Conservation (phyloP, 2,888 invertebrate genomes). For the Phlogophora meticulosa region DNA sequence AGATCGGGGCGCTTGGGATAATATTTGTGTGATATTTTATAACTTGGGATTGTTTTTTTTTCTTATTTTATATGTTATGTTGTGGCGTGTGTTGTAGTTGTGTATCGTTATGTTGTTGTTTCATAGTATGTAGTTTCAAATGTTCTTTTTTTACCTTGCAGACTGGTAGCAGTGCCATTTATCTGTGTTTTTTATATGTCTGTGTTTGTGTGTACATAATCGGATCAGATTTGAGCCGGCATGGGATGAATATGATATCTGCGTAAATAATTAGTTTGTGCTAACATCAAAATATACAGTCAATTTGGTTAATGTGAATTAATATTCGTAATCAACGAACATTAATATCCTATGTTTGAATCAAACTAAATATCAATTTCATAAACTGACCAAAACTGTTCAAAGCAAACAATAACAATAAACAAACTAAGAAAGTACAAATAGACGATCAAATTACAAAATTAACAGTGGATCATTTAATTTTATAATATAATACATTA, state of each 20-base stretch:
- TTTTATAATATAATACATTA: constrained; percentile 60
- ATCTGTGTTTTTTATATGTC: not conserved
- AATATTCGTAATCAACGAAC: constrained; percentile 6
- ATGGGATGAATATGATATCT: not conserved
- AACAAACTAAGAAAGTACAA: constrained; percentile 42
- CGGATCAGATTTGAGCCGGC: not conserved
- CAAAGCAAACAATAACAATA: constrained; percentile 32
- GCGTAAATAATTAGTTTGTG: not conserved
- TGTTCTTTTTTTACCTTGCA: too few relatives aligned
- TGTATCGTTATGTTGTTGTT: too few relatives aligned
- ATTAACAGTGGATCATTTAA: constrained; percentile 49
- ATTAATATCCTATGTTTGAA: constrained; percentile 1
- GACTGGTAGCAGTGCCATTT: accelerated
- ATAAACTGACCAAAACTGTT: constrained; percentile 21
- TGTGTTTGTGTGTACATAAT: too few relatives aligned
- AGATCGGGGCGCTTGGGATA: constrained; percentile 23
- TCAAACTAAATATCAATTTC: constrained; percentile 31
- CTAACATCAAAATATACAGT: not conserved
- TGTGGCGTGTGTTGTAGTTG: too few relatives aligned
- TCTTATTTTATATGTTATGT: too few relatives aligned
- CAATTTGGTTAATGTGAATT: constrained; percentile 6
- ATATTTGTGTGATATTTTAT: constrained; percentile 8
- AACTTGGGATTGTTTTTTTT: not conserved
- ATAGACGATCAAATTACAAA: constrained; percentile 39
- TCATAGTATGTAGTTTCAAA: too few relatives aligned